Base-by-base conservation (phyloP, 2,888 invertebrate species). In the Atrina japonica region DNA sequence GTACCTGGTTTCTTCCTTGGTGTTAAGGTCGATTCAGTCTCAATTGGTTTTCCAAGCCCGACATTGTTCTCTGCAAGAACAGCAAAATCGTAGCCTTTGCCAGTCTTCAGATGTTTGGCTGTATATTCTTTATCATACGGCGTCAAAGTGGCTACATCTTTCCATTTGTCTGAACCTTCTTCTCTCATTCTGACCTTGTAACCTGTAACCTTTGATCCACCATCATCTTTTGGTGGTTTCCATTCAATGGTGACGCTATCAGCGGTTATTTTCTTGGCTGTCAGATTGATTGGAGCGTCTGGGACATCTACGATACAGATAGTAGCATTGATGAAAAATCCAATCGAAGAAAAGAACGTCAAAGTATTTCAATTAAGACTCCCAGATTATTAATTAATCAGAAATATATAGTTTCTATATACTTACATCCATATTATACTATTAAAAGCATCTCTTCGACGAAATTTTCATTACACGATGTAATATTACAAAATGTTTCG, bases 121-220 rank as follows among this genome's bases (percentile, higher is more conserved):
- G 84, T 84, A 70, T 81, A 80, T 27, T 83, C 77, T 55, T 80
- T 85, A 58, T 85, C 83, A 70, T 83, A 80, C 40, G 83, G 75
- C 90, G 97, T 97, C 95, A 97, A 97, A 86, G 96, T 95, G 89
- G 96, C 95, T 76, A 97, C 96, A 69, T 96, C 93, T 88, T 97
- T 93, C 98, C 98, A 98, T 7, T 96, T 70, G 23, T 74, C 75
- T 50, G 73, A 75, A 45, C 73, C 96, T 35, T 96, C 96, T 66
- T 97, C 96, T 45, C 80, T 81, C 66, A 84, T 71, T 61, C 88
- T 88, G 18, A 91, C 75, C 35, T 83, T 75, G 80, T 89, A 91
- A n/a, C 83, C 85, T 27, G 85, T 88, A 72, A 90, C 83, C 53
- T 88, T 86, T 23, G 88, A 78, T n/a, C 89, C 89, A 16, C 90